phyloP scores from a whole-genome alignment of 2,113 vertebrate species.

The Lepidiolamprologus cunningtoni region DNA sequence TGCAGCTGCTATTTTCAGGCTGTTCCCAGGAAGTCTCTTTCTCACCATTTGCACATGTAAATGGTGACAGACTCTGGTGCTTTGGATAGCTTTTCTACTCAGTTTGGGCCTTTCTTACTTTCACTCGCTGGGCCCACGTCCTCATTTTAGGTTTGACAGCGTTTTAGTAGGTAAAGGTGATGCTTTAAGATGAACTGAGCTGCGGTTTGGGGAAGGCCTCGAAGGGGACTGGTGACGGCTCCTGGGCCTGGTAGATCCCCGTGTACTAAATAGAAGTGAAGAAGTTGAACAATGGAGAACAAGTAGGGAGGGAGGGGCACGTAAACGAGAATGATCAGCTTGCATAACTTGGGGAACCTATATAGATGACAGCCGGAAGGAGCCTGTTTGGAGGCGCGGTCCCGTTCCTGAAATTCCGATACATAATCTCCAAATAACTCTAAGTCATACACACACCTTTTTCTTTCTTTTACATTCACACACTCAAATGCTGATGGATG shows the following conservation, averaged over 20 bases:
- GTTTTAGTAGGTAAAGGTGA: not conserved
- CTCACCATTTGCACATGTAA: not conserved
- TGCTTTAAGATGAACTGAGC: not conserved
- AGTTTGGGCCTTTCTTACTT: not conserved
- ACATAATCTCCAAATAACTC: not conserved
- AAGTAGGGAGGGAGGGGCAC: not conserved
- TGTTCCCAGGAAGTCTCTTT: not conserved
- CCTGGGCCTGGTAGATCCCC: accelerated
- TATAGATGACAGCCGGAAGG: not conserved
- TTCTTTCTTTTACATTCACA: not conserved
- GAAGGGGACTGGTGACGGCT: accelerated
- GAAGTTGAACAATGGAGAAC: not conserved
- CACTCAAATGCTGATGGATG: not conserved
- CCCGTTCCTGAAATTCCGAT: not conserved
- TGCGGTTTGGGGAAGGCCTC: accelerated
- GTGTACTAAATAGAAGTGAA: accelerated
- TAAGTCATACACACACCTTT: not conserved
- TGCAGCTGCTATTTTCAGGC: not conserved
- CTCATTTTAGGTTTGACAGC: not conserved
- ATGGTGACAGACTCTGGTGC: not conserved
- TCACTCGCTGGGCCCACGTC: not conserved
- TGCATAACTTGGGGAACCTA: not conserved
- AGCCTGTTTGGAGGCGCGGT: accelerated
- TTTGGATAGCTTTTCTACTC: not conserved
- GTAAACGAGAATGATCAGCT: not conserved